These are phyloP conservation scores for Synanthedon andrenaeformis DNA, from an alignment of 2,888 invertebrate genomes.

Conservation along the genomic window DNA sequence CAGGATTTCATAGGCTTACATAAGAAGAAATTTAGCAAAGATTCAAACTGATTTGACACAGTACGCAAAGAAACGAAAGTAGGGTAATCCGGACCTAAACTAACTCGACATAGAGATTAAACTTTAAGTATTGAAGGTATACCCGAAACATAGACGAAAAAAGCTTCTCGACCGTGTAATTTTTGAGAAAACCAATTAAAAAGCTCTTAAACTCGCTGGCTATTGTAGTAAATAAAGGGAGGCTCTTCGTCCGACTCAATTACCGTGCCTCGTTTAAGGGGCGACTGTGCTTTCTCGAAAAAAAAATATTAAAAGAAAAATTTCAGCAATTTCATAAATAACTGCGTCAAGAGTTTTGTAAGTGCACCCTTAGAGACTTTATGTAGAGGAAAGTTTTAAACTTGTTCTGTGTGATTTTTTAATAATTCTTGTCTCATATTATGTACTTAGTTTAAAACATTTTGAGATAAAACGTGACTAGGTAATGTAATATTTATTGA, in stretches of 20 bases:
- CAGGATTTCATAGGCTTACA: too few relatives aligned
- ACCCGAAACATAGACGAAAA: not conserved
- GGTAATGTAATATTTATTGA: too few relatives aligned
- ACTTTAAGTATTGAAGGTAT: not conserved
- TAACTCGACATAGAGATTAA: not conserved
- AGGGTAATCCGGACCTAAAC: not conserved
- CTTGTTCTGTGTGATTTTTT: not conserved
- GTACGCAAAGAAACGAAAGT: not conserved
- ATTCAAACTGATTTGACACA: not conserved
- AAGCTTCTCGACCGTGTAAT: not conserved
- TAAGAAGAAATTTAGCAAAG: too few relatives aligned
- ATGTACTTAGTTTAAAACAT: too few relatives aligned
- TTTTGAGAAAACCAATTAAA: not conserved
- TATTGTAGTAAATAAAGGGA: slow-evolving; percentile 26
- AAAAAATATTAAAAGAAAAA: slow-evolving; percentile 1
- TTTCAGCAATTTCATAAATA: not conserved
- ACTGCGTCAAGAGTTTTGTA: not conserved
- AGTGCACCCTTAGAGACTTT: not conserved
- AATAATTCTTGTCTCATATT: not conserved
- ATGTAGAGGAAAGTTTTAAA: not conserved
- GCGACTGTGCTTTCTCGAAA: slow-evolving; percentile 14
- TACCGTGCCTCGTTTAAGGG: slow-evolving; percentile 27
- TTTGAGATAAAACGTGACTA: too few relatives aligned
- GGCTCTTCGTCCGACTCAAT: slow-evolving; percentile 24
- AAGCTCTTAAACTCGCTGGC: slow-evolving; percentile 8